A percentile compares a stretch with the other conserved stretches of the same genome.
These are phyloP conservation scores for Drosophila bocki DNA, from an alignment of 1,140 invertebrate genomes.

Conservation along the genomic window DNA sequence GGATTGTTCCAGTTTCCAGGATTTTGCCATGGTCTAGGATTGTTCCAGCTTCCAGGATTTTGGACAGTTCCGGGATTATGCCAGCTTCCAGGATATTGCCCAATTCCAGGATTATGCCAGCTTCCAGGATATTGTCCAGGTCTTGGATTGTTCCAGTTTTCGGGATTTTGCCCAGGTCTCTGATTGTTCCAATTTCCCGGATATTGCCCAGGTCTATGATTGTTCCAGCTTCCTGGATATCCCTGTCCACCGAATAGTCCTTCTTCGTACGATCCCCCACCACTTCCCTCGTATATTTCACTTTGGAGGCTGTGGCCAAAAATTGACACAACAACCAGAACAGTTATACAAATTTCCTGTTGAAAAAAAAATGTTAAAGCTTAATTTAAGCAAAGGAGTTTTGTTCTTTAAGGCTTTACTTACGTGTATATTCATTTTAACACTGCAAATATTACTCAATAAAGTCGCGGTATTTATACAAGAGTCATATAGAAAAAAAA, in stretches of 20 bases:
- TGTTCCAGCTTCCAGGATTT: no score
- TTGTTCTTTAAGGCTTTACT: neutral
- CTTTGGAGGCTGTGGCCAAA: neutral
- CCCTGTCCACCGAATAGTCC: neutral
- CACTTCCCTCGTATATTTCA: conserved; percentile 12
- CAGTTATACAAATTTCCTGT: conserved; percentile 14
- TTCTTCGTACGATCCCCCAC: conserved; percentile 4
- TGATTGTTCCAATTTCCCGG: neutral
- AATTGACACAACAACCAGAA: conserved; percentile 4
- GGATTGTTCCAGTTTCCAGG: neutral
- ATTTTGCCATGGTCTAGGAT: neutral
- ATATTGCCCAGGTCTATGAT: neutral
- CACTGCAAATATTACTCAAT: neutral
- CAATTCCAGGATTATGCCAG: neutral
- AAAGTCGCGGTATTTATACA: conserved; percentile 7
- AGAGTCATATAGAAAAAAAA: neutral
- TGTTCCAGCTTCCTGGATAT: neutral
- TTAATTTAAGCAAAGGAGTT: neutral
- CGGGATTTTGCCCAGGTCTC: neutral
- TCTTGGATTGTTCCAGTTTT: neutral
- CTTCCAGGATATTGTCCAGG: neutral
- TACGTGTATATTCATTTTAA: neutral
- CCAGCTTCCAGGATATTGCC: neutral
- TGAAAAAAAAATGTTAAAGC: neutral
- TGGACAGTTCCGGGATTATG: neutral